A percentile compares a stretch with the other conserved stretches of the same genome.
Evolutionary conservation across 2,888 invertebrate genomes (phyloP).

Genomic region (Yponomeuta evonymella): DNA sequence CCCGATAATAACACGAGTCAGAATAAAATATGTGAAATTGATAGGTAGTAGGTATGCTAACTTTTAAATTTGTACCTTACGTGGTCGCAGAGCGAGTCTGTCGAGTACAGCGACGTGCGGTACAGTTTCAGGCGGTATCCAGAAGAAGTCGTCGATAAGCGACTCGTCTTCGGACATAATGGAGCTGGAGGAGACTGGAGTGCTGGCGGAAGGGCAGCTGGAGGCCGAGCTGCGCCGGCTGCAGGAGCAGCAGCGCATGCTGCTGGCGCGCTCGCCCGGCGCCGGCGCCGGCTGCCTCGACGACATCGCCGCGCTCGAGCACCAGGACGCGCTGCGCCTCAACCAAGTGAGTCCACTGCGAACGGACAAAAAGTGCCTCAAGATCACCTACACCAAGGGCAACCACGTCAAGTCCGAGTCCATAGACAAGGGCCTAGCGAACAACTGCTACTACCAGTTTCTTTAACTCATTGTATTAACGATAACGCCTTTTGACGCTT

Average conservation of each 20-base stretch:
- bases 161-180: conserved; percentile 92
- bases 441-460: not conserved
- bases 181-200: conserved; percentile 92
- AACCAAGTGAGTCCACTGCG: conserved; percentile 43
- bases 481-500: not conserved
- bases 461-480: not conserved
- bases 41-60: not conserved
- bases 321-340: conserved; percentile 56
- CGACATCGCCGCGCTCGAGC: conserved; percentile 57
- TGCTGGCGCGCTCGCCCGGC: conserved; percentile 84
- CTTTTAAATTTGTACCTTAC: not conserved
- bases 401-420: conserved; percentile 1
- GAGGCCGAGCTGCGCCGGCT: conserved; percentile 60
- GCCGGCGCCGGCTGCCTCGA: conserved; percentile 73
- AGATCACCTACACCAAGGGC: conserved; percentile 4
- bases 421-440: not conserved
- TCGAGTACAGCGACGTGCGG: not conserved
- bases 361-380: conserved; percentile 2
- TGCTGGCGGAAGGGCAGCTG: conserved; percentile 72
- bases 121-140: conserved; percentile 85
- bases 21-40: no score
- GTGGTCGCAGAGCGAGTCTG: no score
- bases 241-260: conserved; percentile 83
- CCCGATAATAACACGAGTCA: no score
- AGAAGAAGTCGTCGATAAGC: conserved; percentile 93